These are phyloP conservation scores for Cryptus viduatorius DNA, from an alignment of 2,888 invertebrate species.

Conservation along the genomic window DNA sequence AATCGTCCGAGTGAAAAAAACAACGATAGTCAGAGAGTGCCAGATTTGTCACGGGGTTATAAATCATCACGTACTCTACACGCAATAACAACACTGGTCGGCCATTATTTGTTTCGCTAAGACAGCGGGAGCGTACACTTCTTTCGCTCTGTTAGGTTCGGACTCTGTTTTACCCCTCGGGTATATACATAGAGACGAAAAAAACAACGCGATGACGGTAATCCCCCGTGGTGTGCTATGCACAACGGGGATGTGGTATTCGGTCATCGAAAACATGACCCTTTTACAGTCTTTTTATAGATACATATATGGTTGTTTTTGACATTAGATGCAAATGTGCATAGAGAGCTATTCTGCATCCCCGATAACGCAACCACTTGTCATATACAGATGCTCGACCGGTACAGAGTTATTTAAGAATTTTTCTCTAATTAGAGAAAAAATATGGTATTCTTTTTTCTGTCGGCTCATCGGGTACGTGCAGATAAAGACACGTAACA, in stretches of 20 bases:
- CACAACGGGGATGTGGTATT: no score
- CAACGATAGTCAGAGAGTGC: slow-evolving; percentile 30
- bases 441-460: not conserved
- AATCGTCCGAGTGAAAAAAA: slow-evolving; percentile 10
- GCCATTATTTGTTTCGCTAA: slow-evolving; percentile 76
- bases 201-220: not conserved
- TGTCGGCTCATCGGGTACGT: not conserved
- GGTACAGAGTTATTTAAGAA: not conserved
- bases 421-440: not conserved
- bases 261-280: not conserved
- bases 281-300: not conserved
- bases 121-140: slow-evolving; percentile 34
- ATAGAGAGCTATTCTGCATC: not conserved
- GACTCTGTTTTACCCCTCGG: not conserved
- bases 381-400: not conserved
- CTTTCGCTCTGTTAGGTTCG: slow-evolving; percentile 47
- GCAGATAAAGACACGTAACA: not conserved
- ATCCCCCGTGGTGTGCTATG: not conserved
- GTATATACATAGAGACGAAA: not conserved
- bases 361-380: not conserved
- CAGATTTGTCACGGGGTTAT: slow-evolving; percentile 61
- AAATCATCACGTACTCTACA: slow-evolving; percentile 71
- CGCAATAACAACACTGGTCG: slow-evolving; percentile 77
- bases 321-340: not conserved
- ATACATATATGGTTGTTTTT: not conserved